Base-by-base conservation (phyloP, 1,140 invertebrate species). In the Ctenoplectra terminalis region DNA sequence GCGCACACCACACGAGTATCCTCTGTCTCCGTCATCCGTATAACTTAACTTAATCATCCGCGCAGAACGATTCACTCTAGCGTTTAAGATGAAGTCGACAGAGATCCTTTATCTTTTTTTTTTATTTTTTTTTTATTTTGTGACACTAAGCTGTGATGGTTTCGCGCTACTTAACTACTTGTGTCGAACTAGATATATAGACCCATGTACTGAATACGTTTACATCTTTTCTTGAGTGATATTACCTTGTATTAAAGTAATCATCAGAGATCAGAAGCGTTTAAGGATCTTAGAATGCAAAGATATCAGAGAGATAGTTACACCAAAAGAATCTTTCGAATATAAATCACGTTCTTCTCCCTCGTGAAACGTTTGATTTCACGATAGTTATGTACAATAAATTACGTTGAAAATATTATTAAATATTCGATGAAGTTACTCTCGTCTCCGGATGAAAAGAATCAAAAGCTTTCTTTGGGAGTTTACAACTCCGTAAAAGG, bases 201-300 rank as follows among this genome's bases (percentile, higher is more conserved):
- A 90, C 86, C 46, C 90, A 91, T 88, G 86, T 92, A 92, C 92
- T 92, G 92, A 93, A 92, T 93, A 93, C 92, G 90, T 92, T 92
- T 90, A 93, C 91, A 77, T 17, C 50, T 52, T 81, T 81, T 58
- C 72, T 77, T 60, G 26, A 79, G 54, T 40, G 40, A 69, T 43
- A 31, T 52, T 56, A 56, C 70, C 66, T 29, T 73, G 26, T 63
- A 81, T 46, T 48, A 61, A 80, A 63, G 46, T 43, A 84, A 84
- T 74, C 23, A 31, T 73, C 72, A 63, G 56, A 69, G 58, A n/a
- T 63, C 34, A 71, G 11, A 64, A 73, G 46, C 26, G 58, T 70
- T 52, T 7, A 15, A 13, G 5, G 31, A 52, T 40, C 15, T 40
- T 85, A 26, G 50, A 52, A 40, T 40, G 37, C 26, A 40, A 40